Base-by-base conservation (phyloP, 2,797 vertebrate genomes). In the Schizothorax lantsangensis region DNA sequence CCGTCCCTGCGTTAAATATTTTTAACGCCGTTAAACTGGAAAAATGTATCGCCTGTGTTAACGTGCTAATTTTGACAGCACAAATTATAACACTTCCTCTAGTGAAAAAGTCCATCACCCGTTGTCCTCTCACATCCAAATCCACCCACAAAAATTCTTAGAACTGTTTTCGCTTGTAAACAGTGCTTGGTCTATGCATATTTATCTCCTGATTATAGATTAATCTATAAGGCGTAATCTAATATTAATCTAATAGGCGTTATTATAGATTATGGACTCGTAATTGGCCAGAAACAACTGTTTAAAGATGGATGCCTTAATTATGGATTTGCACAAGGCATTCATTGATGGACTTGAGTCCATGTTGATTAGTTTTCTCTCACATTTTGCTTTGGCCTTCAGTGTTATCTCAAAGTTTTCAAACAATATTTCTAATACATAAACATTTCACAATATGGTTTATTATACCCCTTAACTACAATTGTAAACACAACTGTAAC, bases 371-470 rank as follows among this genome's bases (percentile, higher is more conserved):
- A 5, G 4, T 62, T 64, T 64, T 64, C 9, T 64, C 11, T 64
- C n/a, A 30, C 12, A 30, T 64, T 26, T 64, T 62, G 57, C 23
- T 11, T 64, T 64, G 12, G 11, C 59, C 59, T 64, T 30, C n/a
- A 64, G 2, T 30, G 59, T 64, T 15, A 64, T 64, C n/a, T 64
- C n/a, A 64, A 30, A 30, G 12, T 14, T 64, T 64, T 64, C n/a
- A 6, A 64, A 77, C 47, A 77, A 52, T 77, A 54, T 6, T 21
- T 54, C 49, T 78, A 38, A 78, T 38, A 15, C 10, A 54, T 52
- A 38, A 78, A 78, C 52, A 78, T 38, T 38, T 78, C 30, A 23
- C 30, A 77, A 36, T 21, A 6, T 78, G 68, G 68, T 71, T 40
- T 71, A 71, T 71, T 69, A 71, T 17, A 75, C 2, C 5, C 75